Conservation (phyloP, 2,888 invertebrate genomes). For the Alloscopus bannaensis region DNA sequence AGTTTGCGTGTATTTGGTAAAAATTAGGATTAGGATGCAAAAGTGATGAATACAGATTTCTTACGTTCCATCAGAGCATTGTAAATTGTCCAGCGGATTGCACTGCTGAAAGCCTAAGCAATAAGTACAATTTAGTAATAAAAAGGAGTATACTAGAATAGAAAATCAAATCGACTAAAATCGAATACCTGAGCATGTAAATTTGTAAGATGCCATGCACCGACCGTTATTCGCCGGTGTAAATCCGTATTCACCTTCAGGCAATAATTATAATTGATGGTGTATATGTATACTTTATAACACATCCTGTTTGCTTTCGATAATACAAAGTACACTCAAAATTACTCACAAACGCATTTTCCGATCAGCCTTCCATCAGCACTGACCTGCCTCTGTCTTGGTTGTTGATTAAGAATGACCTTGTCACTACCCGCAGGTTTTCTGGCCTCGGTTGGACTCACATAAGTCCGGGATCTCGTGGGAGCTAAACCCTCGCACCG, state of each 20-base stretch:
- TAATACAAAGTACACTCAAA: not conserved
- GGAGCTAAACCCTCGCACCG: conserved; percentile 65
- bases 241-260: conserved; percentile 57
- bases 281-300: no score
- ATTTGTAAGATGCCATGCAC: conserved; percentile 62
- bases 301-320: no score
- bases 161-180: no score
- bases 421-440: conserved; percentile 50
- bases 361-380: conserved; percentile 55
- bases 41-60: conserved; percentile 15
- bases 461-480: conserved; percentile 55
- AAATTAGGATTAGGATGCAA: not conserved
- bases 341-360: conserved; percentile 63
- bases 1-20: not conserved
- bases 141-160: no score
- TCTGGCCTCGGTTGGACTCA: conserved; percentile 35
- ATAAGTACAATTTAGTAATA: no score
- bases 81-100: conserved; percentile 60
- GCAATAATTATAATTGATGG: no score
- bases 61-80: conserved; percentile 66
- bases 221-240: conserved; percentile 57
- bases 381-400: conserved; percentile 19
- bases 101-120: no score
- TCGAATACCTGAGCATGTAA: conserved; percentile 45
- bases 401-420: conserved; percentile 31